Base-by-base conservation (phyloP, 2,113 vertebrate genomes). In the Channa maculata region DNA sequence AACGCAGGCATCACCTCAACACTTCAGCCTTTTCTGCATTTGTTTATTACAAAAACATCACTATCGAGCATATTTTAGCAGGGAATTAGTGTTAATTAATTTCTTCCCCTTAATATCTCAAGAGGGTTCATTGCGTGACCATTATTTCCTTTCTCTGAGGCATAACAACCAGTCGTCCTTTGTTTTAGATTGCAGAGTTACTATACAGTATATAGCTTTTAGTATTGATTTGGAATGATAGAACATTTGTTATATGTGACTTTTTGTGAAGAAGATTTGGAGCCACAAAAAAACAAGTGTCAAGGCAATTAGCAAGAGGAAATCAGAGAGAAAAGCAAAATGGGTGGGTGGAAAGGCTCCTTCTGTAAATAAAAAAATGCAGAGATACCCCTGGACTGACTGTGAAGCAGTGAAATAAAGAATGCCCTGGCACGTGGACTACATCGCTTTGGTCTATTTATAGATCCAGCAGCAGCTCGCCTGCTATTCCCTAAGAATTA, bases 361-460 rank as follows among this genome's bases (percentile, higher is more conserved):
- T 73, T 82, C 80, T 65, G 65, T 82, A 82, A 90, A 91, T 86
- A 79, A 90, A 87, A 86, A 76, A 90, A 87, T 57, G 37, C 48
- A 34, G 37, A 46, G 69, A 62, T 62, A 66, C 39, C 46, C 39
- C 34, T 13, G 9, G 52, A 50, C 38, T 49, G 62, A 59, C 63
- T 51, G 58, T 64, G 51, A 70, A 57, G 65, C 15, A 85, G 60
- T 76, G 80, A 73, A 72, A 80, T 70, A 77, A 75, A 63, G 65
- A 80, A 63, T 71, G 81, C 73, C 52, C 53, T 6, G 24, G 60
- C 79, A 82, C 65, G 66, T 82, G 67, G 80, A 89, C 85, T 52
- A 51, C 74, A 83, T 67, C 55, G 33, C 82, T 76, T 46, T 65
- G 12, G 59, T 77, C 87, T 91, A 91, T 92, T 92, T 88, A 86